Conservation (phyloP, 2,113 vertebrate genomes). For the Pavo muticus region DNA sequence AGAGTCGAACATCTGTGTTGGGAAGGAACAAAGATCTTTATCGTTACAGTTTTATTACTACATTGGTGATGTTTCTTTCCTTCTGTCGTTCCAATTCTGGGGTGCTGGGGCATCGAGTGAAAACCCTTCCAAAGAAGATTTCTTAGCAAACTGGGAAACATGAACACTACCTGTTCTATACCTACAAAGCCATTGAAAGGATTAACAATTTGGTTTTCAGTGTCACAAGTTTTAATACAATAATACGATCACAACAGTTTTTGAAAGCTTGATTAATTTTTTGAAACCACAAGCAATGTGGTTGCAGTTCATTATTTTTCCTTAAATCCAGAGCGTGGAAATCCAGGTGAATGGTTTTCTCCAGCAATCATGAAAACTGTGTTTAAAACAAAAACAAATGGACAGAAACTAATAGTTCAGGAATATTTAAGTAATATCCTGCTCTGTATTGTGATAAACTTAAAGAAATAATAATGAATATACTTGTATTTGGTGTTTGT, state of each 20-base stretch:
- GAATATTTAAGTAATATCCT: neutral
- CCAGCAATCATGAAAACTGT: neutral
- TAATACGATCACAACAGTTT: neutral
- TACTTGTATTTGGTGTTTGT: conserved; percentile 5
- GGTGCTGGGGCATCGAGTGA: neutral
- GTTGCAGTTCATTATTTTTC: neutral
- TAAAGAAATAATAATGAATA: neutral
- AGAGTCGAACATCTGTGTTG: neutral
- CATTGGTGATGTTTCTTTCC: neutral
- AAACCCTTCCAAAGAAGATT: neutral
- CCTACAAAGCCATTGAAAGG: neutral
- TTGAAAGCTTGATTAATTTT: neutral
- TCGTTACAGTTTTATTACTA: neutral
- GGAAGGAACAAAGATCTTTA: neutral
- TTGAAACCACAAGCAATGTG: neutral
- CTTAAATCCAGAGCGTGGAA: neutral
- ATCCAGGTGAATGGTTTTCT: neutral
- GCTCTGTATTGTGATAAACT: neutral
- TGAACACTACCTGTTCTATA: neutral
- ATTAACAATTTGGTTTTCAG: neutral
- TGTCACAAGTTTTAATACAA: neutral
- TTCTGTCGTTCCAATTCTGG: neutral
- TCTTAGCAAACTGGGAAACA: neutral
- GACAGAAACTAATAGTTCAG: neutral
- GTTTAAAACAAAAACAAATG: neutral